phyloP scores from a whole-genome alignment of 2,888 invertebrate species.

The Drosophila niveifrons region DNA sequence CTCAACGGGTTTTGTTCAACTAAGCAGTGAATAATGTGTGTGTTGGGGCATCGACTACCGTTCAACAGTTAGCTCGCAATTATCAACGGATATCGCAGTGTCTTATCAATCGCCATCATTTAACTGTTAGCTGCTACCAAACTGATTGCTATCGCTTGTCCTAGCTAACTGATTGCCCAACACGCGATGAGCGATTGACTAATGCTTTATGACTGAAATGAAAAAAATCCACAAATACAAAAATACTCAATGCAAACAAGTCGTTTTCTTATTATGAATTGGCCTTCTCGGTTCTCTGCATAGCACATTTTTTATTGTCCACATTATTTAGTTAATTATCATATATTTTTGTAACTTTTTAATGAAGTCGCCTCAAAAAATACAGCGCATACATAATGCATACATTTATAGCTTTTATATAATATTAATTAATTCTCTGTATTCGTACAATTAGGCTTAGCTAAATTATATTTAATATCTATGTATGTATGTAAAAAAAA shows the following conservation, averaged over 20 bases:
- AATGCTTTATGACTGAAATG: too few species aligned
- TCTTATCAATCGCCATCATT: conserved; percentile 53
- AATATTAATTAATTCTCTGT: conserved; percentile 1
- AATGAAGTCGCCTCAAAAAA: conserved; percentile 69
- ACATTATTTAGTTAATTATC: conserved; percentile 47
- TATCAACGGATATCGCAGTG: conserved; percentile 37
- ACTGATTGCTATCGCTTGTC: conserved; percentile 58
- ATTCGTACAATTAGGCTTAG: conserved; percentile 46
- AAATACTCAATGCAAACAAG: too few species aligned
- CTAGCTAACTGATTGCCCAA: conserved; percentile 14
- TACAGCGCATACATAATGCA: conserved; percentile 51
- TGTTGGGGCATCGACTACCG: conserved; percentile 33
- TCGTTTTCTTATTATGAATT: conserved; percentile 23
- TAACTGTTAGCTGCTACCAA: conserved; percentile 19
- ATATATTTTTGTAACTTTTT: conserved; percentile 23
- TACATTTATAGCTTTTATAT: conserved; percentile 36
- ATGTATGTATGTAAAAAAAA: conserved; percentile 47
- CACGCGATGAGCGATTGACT: conserved; percentile 32
- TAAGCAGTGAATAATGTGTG: conserved; percentile 8
- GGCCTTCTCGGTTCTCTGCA: conserved; percentile 18
- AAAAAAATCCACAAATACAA: too few species aligned
- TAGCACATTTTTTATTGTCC: conserved; percentile 72
- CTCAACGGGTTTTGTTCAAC: conserved; percentile 30
- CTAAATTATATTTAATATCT: conserved; percentile 34
- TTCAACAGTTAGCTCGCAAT: conserved; percentile 31